phyloP scores from a whole-genome alignment of 2,888 invertebrate species.

The Tromatobia lineatoria region DNA sequence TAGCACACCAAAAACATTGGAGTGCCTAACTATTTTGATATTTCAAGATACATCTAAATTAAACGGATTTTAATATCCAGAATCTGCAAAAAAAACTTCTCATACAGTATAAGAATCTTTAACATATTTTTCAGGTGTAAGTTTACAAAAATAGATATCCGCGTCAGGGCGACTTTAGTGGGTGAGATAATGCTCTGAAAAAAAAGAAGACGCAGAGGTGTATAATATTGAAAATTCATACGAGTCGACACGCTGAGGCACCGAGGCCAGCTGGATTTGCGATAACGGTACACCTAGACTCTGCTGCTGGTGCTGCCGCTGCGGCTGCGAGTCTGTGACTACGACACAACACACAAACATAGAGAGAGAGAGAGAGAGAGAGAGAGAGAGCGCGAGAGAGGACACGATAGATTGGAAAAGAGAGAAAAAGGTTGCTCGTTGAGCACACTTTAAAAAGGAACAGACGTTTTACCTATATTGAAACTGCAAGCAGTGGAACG shows the following conservation, averaged over 20 bases:
- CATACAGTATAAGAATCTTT: no score
- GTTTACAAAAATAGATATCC: conserved; percentile 19
- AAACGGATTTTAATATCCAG: no score
- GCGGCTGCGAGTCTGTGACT: conserved; percentile 32
- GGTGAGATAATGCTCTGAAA: conserved; percentile 37
- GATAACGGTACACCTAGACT: conserved; percentile 61
- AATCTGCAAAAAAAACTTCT: no score
- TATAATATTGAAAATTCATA: conserved; percentile 62
- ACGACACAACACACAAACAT: conserved; percentile 33
- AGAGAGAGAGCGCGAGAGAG: conserved; percentile 44
- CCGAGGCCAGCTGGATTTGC: conserved; percentile 55
- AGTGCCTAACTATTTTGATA: no score
- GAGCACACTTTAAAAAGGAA: conserved; percentile 45
- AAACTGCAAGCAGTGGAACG: not conserved
- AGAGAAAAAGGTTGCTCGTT: conserved; percentile 59
- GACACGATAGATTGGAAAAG: conserved; percentile 50
- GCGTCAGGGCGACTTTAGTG: conserved; percentile 24
- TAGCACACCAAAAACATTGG: no score
- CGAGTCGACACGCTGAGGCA: conserved; percentile 34
- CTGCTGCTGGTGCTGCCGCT: conserved; percentile 4
- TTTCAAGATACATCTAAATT: no score
- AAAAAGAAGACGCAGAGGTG: conserved; percentile 16
- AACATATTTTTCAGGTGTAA: not conserved
- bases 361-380: conserved; percentile 47
- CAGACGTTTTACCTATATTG: not conserved